Percentiles rank a stretch among this genome's conserved stretches.
Evolutionary conservation across 2,888 invertebrate genomes (phyloP).

Genomic region (Noctua comes): DNA sequence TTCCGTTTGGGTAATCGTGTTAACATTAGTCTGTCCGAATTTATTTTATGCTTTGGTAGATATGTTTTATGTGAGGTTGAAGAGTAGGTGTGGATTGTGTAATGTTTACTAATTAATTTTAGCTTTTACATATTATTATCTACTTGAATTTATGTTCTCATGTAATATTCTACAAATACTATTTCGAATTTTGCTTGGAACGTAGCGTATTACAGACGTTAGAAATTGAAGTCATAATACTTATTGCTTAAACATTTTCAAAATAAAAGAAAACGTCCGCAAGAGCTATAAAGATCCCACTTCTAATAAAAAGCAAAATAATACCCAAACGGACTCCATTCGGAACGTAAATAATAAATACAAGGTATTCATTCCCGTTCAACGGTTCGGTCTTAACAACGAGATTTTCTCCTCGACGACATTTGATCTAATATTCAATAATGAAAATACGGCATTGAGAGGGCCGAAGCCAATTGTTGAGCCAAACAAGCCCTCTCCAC

Average conservation of each 20-base stretch:
- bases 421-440: conserved; percentile 85
- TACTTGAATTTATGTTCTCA: background rate
- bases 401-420: conserved; percentile 68
- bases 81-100: background rate
- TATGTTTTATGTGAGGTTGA: conserved; percentile 16
- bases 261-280: conserved; percentile 29
- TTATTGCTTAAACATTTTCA: conserved; percentile 17
- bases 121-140: background rate
- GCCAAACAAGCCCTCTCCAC: conserved; percentile 81
- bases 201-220: background rate
- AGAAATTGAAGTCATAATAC: background rate
- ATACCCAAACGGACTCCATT: conserved; percentile 60
- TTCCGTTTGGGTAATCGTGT: conserved; percentile 53
- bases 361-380: conserved; percentile 64
- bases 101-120: conserved; percentile 4
- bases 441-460: conserved; percentile 79
- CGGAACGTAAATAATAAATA: conserved; percentile 67
- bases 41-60: conserved; percentile 26
- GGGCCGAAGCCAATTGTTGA: conserved; percentile 80
- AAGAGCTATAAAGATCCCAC: conserved; percentile 44
- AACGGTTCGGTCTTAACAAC: conserved; percentile 62
- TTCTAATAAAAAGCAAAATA: conserved; percentile 62
- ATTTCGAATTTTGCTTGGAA: background rate
- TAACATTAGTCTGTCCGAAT: conserved; percentile 43
- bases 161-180: background rate